Conservation (phyloP, 2,888 invertebrate species). For the Archaeoteleia sp. region DNA sequence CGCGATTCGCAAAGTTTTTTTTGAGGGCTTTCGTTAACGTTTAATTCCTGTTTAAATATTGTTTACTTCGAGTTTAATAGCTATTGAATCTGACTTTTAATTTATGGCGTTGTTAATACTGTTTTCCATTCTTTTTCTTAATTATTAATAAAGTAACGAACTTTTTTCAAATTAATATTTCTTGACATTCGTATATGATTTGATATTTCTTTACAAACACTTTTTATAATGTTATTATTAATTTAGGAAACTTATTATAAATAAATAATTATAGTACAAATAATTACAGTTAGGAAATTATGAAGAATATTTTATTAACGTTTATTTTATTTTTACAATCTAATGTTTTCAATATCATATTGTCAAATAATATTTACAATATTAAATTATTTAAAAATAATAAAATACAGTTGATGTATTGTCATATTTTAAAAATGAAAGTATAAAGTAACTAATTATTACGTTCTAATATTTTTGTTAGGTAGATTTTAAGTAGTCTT, state of each 20-base stretch:
- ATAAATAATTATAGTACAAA: not conserved
- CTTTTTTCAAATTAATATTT: no score
- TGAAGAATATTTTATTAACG: no score
- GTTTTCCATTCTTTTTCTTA: no score
- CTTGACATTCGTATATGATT: no score
- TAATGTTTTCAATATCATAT: slow-evolving; percentile 10
- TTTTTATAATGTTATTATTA: not conserved
- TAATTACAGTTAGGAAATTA: no score
- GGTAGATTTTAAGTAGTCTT: slow-evolving; percentile 8
- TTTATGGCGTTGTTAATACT: no score
- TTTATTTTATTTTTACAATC: no score
- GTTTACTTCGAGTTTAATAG: slow-evolving; percentile 12
- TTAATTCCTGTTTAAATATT: slow-evolving; percentile 4
- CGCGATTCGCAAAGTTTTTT: slow-evolving; percentile 24
- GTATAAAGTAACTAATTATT: slow-evolving; percentile 20
- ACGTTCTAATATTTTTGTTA: slow-evolving; percentile 14
- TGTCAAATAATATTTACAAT: slow-evolving; percentile 36
- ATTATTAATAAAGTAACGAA: no score
- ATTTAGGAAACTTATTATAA: not conserved
- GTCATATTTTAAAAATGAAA: slow-evolving; percentile 29
- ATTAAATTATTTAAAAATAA: slow-evolving; percentile 34
- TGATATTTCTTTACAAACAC: no score
- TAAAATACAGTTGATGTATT: slow-evolving; percentile 29
- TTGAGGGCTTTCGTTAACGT: not conserved
- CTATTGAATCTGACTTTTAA: no score